These are phyloP conservation scores for Marronus borbonicus DNA, from an alignment of 2,888 invertebrate genomes.

Conservation along the genomic window DNA sequence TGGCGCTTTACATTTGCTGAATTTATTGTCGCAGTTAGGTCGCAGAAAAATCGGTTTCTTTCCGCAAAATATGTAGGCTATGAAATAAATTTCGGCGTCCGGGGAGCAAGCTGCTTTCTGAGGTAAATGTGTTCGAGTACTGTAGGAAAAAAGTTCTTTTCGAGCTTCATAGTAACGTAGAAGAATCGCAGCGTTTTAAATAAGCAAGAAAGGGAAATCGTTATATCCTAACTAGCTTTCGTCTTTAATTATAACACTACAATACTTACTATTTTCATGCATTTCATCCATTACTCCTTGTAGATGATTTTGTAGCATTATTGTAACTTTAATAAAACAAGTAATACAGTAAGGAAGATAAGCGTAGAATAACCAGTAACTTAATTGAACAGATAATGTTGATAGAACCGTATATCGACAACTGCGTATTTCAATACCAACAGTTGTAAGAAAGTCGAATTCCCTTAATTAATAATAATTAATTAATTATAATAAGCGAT, in stretches of 20 bases:
- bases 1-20: constrained; percentile 1
- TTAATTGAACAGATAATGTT: no score
- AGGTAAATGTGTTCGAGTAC: constrained; percentile 6
- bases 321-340: no score
- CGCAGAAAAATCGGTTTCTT: constrained; percentile 1
- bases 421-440: no score
- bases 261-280: no score
- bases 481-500: no score
- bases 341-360: no score
- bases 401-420: no score
- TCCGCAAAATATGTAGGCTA: constrained; percentile 5
- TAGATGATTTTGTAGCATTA: no score
- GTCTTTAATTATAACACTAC: neutral
- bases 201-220: neutral
- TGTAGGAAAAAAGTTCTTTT: neutral
- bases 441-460: no score
- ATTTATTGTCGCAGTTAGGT: constrained; percentile 12
- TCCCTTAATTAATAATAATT: no score
- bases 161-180: neutral
- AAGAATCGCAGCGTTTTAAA: neutral
- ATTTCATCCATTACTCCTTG: no score
- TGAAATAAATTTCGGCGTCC: neutral
- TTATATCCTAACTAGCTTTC: neutral
- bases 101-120: neutral
- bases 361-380: no score